phyloP scores from a whole-genome alignment of 2,113 vertebrate species.

The Pholis gunnellus region DNA sequence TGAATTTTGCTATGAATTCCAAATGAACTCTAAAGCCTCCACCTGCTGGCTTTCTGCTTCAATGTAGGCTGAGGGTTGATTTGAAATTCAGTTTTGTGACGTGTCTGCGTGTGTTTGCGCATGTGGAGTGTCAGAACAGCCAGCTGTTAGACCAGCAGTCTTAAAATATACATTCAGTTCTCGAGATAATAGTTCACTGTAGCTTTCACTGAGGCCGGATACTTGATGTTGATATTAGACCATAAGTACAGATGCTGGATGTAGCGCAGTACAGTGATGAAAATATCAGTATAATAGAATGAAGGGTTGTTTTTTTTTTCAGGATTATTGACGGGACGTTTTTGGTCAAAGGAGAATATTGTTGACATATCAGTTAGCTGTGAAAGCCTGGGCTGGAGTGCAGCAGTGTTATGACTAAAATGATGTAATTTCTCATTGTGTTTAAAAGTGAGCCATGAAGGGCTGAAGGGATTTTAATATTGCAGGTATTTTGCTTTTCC shows the following conservation, averaged over 20 bases:
- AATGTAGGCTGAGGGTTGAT: not conserved
- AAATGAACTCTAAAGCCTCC: conserved; percentile 16
- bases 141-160: not conserved
- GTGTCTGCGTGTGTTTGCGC: not conserved
- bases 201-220: conserved; percentile 31
- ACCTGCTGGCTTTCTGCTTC: conserved; percentile 23
- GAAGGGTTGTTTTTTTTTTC: not conserved
- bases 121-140: not conserved
- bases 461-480: not conserved
- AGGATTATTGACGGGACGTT: not conserved
- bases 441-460: not conserved
- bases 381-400: not conserved
- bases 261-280: not conserved
- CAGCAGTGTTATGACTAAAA: not conserved
- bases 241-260: not conserved
- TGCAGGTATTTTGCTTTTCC: not conserved
- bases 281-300: not conserved
- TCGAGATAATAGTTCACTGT: not conserved
- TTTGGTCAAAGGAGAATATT: conserved; percentile 1
- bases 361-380: not conserved
- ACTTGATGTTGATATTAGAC: not conserved
- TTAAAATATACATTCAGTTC: not conserved
- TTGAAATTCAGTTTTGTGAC: conserved; percentile 8
- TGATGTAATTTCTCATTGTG: not conserved
- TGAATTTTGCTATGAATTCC: conserved; percentile 28